Evolutionary conservation across 2,888 invertebrate species (phyloP).

Genomic region (Ophioninae sp.): DNA sequence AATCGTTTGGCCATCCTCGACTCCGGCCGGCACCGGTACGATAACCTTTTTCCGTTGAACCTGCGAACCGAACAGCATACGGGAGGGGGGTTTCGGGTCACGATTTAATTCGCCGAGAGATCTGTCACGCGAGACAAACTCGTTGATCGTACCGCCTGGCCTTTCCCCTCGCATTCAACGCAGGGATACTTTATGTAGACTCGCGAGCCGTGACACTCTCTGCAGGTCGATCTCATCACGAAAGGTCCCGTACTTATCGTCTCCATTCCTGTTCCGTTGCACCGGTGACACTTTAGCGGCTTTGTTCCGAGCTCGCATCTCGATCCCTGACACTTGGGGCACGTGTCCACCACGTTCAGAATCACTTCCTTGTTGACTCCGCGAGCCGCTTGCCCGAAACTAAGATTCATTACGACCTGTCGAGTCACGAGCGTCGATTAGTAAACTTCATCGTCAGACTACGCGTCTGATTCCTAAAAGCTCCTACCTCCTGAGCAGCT

Average conservation of each 20-base stretch:
- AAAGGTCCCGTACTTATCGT: conserved; percentile 96
- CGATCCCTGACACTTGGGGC: conserved; percentile 93
- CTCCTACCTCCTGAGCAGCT: conserved; percentile 91
- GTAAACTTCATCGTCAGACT: too few relatives aligned
- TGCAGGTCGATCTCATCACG: conserved; percentile 97
- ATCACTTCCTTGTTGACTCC: conserved; percentile 97
- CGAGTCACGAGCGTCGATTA: neutral
- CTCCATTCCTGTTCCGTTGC: conserved; percentile 98
- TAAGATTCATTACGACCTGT: conserved; percentile 92
- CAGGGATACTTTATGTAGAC: conserved; percentile 96
- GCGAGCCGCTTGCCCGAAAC: conserved; percentile 96
- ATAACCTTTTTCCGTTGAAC: conserved; percentile 94
- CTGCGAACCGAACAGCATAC: conserved; percentile 56
- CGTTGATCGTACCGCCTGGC: conserved; percentile 86
- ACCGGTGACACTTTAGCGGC: conserved; percentile 93
- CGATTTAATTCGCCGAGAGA: neutral
- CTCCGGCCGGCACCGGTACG: conserved; percentile 97
- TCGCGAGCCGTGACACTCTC: conserved; percentile 93
- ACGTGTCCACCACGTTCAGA: conserved; percentile 95
- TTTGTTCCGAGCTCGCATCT: conserved; percentile 96
- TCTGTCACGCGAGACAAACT: neutral
- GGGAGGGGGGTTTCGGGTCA: too few relatives aligned
- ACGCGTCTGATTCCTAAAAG: too few relatives aligned
- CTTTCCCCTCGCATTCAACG: conserved; percentile 95
- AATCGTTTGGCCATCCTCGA: conserved; percentile 98